These are phyloP conservation scores for Erynnis tages DNA, from an alignment of 2,888 invertebrate genomes.

Conservation along the genomic window DNA sequence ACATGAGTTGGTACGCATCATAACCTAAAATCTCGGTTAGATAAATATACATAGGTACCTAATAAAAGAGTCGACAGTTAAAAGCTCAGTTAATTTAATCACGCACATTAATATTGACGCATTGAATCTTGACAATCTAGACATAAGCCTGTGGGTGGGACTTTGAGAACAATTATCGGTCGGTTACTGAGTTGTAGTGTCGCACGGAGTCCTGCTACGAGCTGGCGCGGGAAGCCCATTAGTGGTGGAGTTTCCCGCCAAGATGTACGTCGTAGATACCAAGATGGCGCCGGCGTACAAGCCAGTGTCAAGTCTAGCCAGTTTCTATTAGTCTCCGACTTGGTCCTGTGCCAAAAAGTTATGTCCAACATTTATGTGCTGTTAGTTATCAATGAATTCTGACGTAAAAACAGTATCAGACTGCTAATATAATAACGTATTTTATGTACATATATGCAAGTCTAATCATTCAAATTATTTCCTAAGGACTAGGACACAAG, in stretches of 20 bases:
- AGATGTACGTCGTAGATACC: constrained; percentile 67
- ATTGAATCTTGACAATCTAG: constrained; percentile 13
- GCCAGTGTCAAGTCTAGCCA: constrained; percentile 56
- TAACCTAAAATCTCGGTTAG: too few species aligned
- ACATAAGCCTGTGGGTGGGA: constrained; percentile 25
- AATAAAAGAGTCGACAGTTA: neutral
- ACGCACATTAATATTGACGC: constrained; percentile 9
- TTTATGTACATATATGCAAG: too few species aligned
- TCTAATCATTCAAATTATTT: too few species aligned
- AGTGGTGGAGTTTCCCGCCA: constrained; percentile 60
- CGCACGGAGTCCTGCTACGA: constrained; percentile 51
- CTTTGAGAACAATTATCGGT: constrained; percentile 54
- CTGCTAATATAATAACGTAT: too few species aligned
- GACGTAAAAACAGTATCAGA: too few species aligned
- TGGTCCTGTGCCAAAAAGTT: constrained; percentile 12
- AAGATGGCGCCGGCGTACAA: constrained; percentile 55
- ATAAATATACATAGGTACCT: too few species aligned
- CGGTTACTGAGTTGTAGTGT: constrained; percentile 54
- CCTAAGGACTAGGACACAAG: too few species aligned
- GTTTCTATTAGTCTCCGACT: constrained; percentile 43
- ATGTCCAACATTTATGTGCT: too few species aligned
- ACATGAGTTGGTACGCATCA: too few species aligned
- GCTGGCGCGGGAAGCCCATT: constrained; percentile 51
- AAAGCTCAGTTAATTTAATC: neutral
- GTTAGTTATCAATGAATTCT: too few species aligned